Base-by-base conservation (phyloP, 2,797 vertebrate genomes). In the Mus caroli region DNA sequence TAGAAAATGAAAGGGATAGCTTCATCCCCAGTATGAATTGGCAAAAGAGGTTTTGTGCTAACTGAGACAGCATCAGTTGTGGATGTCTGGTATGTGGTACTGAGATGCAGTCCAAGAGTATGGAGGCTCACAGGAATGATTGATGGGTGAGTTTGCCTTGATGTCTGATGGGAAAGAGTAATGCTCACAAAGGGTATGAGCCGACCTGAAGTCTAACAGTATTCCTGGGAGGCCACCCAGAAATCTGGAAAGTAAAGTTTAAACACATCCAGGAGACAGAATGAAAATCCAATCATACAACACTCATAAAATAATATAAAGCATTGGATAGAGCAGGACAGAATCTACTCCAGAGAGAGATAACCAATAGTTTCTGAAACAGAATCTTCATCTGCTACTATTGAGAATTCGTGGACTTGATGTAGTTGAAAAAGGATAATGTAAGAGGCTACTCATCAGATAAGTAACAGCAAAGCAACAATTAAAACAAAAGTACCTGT, bases 191-290 rank as follows among this genome's bases (percentile, higher is more conserved):
- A 10, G 13, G 2, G 14, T 60, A 62, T 79, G 91, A 90, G 77
- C 52, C 6, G 2, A 37, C 22, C 31, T 34, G 43, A 86, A 83
- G 56, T 46, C 43, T 88, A 43, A 78, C 7, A 50, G 10, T 62
- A 24, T 87, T 79, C 62, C 10, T 58, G 12, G 34, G 24, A 62
- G 62, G 50, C 14, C 60, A 88, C 17, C 24, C 88, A 90, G 80
- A 46, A 58, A 7, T 58, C n/a, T 56, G 22, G 13, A n/a, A 54
- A 54, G 4, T 69, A 67, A 90, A 4, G 20, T 73, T 52, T 62
- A 95, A 95, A 77, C 2, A 26, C 13, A 40, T 88, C 37, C 58
- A 94, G 77, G 94, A 89, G 71, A 88, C n/a, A 6, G n/a, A 64
- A 96, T 15, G 12, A 76, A 69, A 87, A 67, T 43, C n/a, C 26